Evolutionary conservation across 2,797 vertebrate genomes (phyloP).

Genomic region (Semotilus atromaculatus): DNA sequence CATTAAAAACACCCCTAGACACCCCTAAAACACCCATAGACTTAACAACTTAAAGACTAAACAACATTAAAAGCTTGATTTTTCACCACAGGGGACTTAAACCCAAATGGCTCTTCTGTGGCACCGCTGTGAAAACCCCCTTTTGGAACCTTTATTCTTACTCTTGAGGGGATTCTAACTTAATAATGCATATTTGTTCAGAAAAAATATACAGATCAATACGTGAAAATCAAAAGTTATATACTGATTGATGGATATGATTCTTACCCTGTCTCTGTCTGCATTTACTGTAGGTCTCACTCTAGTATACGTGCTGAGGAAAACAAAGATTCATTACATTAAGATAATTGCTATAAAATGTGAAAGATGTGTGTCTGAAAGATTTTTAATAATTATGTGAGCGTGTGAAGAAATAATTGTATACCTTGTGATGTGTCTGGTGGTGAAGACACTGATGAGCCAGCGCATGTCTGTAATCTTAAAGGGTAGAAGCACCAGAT

Average conservation of each 20-base stretch:
- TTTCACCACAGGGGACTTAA: too few species aligned
- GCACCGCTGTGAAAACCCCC: too few species aligned
- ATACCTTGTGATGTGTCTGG: constrained; percentile 52
- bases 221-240: background rate
- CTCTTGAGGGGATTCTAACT: too few species aligned
- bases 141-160: too few species aligned
- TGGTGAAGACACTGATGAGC: constrained; percentile 89
- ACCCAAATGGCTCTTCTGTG: too few species aligned
- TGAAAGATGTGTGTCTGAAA: background rate
- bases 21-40: too few species aligned
- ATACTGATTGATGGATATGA: background rate
- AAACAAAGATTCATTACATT: background rate
- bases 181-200: background rate
- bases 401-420: background rate
- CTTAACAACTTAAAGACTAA: too few species aligned
- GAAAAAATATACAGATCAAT: background rate
- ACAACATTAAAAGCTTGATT: too few species aligned
- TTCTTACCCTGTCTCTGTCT: constrained; percentile 35
- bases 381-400: background rate
- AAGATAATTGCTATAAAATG: background rate
- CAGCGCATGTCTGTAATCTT: constrained; percentile 92
- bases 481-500: constrained; percentile 89
- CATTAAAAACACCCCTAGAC: too few species aligned
- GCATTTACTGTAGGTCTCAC: constrained; percentile 33
- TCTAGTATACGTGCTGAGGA: background rate